A percentile compares a stretch with the other conserved stretches of the same genome.
phyloP scores from a whole-genome alignment of 2,888 invertebrate genomes.

The Archaeoteleia sp. region DNA sequence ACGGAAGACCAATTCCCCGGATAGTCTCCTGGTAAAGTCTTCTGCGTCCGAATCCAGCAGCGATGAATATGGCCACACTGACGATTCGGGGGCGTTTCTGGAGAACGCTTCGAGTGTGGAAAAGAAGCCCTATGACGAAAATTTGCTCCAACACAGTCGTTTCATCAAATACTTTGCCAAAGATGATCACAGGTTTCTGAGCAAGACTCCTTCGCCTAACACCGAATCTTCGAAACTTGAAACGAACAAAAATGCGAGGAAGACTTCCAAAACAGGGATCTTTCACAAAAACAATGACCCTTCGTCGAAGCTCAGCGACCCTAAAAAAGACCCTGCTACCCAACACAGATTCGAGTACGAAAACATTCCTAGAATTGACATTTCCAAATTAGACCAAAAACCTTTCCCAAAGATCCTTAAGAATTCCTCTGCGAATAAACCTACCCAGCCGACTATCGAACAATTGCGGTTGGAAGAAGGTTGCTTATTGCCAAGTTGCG shows the following conservation, averaged over 20 bases:
- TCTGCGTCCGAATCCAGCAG: conserved; percentile 73
- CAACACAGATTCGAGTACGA: conserved; percentile 71
- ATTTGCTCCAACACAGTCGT: conserved; percentile 58
- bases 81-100: conserved; percentile 71
- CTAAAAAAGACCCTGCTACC: conserved; percentile 32
- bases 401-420: conserved; percentile 43
- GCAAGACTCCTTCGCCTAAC: conserved; percentile 49
- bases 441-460: conserved; percentile 68
- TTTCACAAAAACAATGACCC: conserved; percentile 37
- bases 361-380: conserved; percentile 71
- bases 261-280: conserved; percentile 54
- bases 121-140: conserved; percentile 56
- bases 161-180: conserved; percentile 70
- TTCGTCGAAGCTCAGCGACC: conserved; percentile 15
- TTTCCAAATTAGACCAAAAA: conserved; percentile 68
- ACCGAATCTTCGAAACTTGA: conserved; percentile 64
- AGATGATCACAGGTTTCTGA: conserved; percentile 62
- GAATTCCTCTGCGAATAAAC: conserved; percentile 11
- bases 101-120: conserved; percentile 75
- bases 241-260: conserved; percentile 68
- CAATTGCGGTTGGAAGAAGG: conserved; percentile 69
- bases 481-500: conserved; percentile 63
- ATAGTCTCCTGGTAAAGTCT: conserved; percentile 72
- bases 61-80: conserved; percentile 77
- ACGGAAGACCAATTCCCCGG: conserved; percentile 73